Percentiles rank a stretch among this genome's conserved stretches.
phyloP scores from a whole-genome alignment of 2,888 invertebrate genomes.

The Ametastegia equiseti region DNA sequence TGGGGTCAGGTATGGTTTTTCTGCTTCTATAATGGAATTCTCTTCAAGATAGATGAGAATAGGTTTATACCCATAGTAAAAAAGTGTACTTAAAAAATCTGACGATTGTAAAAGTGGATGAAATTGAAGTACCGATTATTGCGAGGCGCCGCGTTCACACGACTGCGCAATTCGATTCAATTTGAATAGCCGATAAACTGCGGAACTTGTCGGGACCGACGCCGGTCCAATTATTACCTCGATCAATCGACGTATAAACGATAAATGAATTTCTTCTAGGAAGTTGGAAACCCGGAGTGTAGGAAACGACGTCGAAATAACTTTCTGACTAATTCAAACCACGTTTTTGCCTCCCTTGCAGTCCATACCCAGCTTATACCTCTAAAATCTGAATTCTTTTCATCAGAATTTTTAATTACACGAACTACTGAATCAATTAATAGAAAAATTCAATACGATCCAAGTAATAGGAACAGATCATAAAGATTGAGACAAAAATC shows the following conservation, averaged over 20 bases:
- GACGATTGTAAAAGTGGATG: too few species aligned
- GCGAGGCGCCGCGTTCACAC: neutral
- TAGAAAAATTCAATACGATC: too few species aligned
- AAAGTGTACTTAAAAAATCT: too few species aligned
- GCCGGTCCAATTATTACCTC: slow-evolving; percentile 41
- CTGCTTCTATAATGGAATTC: too few species aligned
- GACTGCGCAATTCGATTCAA: slow-evolving; percentile 21
- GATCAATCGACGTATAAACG: slow-evolving; percentile 33
- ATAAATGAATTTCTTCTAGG: slow-evolving; percentile 36
- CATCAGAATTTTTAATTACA: neutral
- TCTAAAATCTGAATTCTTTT: neutral
- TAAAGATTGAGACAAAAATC: too few species aligned
- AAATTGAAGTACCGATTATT: neutral
- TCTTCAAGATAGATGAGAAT: too few species aligned
- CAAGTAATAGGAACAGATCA: too few species aligned
- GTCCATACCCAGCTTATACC: too few species aligned
- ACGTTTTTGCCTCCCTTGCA: neutral
- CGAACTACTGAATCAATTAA: neutral
- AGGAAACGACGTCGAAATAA: neutral
- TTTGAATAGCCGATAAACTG: slow-evolving; percentile 18
- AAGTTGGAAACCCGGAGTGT: neutral
- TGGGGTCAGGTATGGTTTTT: too few species aligned
- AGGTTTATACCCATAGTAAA: too few species aligned
- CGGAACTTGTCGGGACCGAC: slow-evolving; percentile 39
- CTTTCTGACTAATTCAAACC: neutral